Conservation (phyloP, 2,888 invertebrate species). For the Chymomyza procnemis region DNA sequence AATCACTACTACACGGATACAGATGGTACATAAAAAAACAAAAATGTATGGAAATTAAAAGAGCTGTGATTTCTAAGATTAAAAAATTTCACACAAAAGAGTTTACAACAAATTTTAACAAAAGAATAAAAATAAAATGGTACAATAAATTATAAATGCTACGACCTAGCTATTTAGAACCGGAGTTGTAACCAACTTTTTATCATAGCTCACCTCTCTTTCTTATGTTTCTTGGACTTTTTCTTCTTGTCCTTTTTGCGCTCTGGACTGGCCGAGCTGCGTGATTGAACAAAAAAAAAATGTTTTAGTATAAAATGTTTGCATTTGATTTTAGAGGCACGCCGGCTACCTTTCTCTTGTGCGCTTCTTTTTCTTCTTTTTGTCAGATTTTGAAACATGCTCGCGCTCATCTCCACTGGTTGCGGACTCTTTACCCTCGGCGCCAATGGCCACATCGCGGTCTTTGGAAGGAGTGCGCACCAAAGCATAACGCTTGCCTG, state of each 20-base stretch:
- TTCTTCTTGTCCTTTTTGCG: conserved; percentile 88
- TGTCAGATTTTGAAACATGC: conserved; percentile 76
- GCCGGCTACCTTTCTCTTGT: conserved; percentile 78
- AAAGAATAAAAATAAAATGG: conserved; percentile 27
- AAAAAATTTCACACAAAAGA: conserved; percentile 15
- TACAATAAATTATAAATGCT: conserved; percentile 37
- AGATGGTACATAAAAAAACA: conserved; percentile 8
- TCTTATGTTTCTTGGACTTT: conserved; percentile 87
- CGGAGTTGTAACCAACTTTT: conserved; percentile 37
- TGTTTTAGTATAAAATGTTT: background rate
- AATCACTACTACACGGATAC: background rate
- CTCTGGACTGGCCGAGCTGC: conserved; percentile 85
- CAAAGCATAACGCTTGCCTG: conserved; percentile 83
- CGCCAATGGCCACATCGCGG: conserved; percentile 62
- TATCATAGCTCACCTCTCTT: conserved; percentile 82
- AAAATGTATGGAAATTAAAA: conserved; percentile 24
- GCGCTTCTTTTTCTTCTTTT: conserved; percentile 86
- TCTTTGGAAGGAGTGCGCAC: conserved; percentile 88
- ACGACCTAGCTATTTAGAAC: conserved; percentile 44
- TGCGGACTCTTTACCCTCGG: conserved; percentile 76
- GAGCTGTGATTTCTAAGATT: conserved; percentile 13
- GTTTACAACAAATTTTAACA: conserved; percentile 15
- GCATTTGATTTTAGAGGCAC: background rate
- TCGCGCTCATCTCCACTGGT: conserved; percentile 73
- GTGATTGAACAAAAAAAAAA: conserved; percentile 8